These are phyloP conservation scores for Invenusta paracnida DNA, from an alignment of 2,888 invertebrate species.

Conservation along the genomic window DNA sequence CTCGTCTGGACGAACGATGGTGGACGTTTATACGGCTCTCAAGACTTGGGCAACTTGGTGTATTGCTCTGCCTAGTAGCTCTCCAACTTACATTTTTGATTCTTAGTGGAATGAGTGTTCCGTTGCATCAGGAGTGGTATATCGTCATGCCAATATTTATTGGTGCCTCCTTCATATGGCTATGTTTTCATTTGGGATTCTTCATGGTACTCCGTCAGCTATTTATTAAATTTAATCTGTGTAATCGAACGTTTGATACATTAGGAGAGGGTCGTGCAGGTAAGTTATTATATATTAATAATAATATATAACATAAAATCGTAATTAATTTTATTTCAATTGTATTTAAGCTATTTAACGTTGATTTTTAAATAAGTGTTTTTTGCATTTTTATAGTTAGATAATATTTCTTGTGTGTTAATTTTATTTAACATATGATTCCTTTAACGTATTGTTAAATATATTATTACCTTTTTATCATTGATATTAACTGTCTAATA, in stretches of 20 bases:
- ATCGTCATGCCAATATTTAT: slow-evolving; percentile 45
- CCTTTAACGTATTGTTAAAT: too few relatives aligned
- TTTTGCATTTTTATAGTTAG: too few relatives aligned
- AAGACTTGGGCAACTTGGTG: neutral
- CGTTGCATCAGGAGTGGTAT: slow-evolving; percentile 46
- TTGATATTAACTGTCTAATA: too few relatives aligned
- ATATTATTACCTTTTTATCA: too few relatives aligned
- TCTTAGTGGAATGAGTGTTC: neutral
- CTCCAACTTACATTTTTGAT: slow-evolving; percentile 2
- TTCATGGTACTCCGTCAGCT: slow-evolving; percentile 39
- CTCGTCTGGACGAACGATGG: slow-evolving; percentile 44
- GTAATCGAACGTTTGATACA: slow-evolving; percentile 39
- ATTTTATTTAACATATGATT: too few relatives aligned
- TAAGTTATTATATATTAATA: neutral
- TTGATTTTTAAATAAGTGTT: too few relatives aligned
- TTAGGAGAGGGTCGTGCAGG: slow-evolving; percentile 3
- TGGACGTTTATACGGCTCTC: slow-evolving; percentile 28
- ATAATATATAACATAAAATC: neutral
- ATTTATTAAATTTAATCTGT: slow-evolving; percentile 40
- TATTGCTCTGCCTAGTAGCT: neutral
- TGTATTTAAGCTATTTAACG: too few relatives aligned
- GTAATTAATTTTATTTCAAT: neutral
- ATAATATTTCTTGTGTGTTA: too few relatives aligned
- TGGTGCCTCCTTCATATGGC: slow-evolving; percentile 40
- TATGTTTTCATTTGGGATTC: slow-evolving; percentile 29